A percentile compares a stretch with the other conserved stretches of the same genome.
phyloP scores from a whole-genome alignment of 2,888 invertebrate species.

The Lottia gigantea region DNA sequence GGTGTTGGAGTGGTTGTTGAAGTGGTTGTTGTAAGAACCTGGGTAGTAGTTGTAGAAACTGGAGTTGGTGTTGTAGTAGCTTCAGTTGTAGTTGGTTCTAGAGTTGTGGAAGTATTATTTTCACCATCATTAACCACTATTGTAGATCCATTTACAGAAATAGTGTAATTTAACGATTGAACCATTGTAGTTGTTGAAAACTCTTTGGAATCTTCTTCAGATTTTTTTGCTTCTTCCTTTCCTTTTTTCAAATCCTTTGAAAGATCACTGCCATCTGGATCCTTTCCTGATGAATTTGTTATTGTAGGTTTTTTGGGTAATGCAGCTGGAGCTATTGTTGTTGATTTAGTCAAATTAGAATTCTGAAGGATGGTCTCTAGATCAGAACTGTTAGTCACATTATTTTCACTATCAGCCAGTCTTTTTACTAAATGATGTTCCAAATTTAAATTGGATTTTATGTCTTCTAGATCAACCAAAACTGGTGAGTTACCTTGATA shows the following conservation, averaged over 20 bases:
- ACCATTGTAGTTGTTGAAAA: conserved; percentile 16
- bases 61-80: conserved; percentile 21
- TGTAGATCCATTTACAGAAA: not conserved
- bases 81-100: not conserved
- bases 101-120: not conserved
- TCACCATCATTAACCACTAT: not conserved
- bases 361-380: conserved; percentile 15
- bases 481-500: not conserved
- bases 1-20: conserved; percentile 19
- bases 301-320: not conserved
- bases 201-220: not conserved
- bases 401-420: not conserved
- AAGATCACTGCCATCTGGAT: not conserved
- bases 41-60: conserved; percentile 23
- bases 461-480: not conserved
- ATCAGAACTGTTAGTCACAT: not conserved
- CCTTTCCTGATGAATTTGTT: not conserved
- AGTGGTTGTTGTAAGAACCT: conserved; percentile 25
- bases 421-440: not conserved
- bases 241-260: not conserved
- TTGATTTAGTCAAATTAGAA: not conserved
- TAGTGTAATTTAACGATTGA: not conserved
- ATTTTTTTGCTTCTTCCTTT: not conserved
- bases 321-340: not conserved
- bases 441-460: not conserved